phyloP scores from a whole-genome alignment of 2,113 vertebrate species.

The Azemiops feae region DNA sequence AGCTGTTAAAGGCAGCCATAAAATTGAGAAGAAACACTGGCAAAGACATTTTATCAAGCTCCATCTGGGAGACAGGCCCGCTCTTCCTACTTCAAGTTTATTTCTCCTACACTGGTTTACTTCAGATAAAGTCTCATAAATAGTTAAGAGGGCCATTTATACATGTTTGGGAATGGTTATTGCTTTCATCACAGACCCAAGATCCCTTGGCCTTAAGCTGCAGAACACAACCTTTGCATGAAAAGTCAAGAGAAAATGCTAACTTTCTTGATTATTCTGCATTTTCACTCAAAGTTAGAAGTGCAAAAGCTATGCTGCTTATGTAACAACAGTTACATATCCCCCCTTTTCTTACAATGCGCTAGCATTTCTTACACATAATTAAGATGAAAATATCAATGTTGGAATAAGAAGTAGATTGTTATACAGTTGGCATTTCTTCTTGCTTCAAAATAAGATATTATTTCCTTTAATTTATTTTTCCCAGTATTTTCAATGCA shows the following conservation, averaged over 20 bases:
- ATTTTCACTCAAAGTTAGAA: neutral
- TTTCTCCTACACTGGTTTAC: constrained; percentile 81
- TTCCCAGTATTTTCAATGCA: neutral
- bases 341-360: neutral
- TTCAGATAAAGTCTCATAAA: constrained; percentile 83
- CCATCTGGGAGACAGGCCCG: constrained; percentile 73
- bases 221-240: constrained; percentile 59
- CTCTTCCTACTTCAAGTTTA: constrained; percentile 84
- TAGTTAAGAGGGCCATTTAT: constrained; percentile 82
- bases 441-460: neutral
- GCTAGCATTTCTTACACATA: neutral
- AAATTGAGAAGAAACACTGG: constrained; percentile 78
- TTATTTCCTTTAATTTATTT: neutral
- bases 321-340: neutral
- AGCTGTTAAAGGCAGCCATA: constrained; percentile 85
- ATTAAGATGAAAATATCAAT: neutral
- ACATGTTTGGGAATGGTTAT: constrained; percentile 70
- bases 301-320: neutral
- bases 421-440: neutral
- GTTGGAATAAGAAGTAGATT: neutral
- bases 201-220: constrained; percentile 49
- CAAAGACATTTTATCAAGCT: constrained; percentile 74
- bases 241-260: constrained; percentile 36
- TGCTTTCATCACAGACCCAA: constrained; percentile 66
- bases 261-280: neutral